phyloP scores from a whole-genome alignment of 2,888 invertebrate species.

The Agonopterix arenella region DNA sequence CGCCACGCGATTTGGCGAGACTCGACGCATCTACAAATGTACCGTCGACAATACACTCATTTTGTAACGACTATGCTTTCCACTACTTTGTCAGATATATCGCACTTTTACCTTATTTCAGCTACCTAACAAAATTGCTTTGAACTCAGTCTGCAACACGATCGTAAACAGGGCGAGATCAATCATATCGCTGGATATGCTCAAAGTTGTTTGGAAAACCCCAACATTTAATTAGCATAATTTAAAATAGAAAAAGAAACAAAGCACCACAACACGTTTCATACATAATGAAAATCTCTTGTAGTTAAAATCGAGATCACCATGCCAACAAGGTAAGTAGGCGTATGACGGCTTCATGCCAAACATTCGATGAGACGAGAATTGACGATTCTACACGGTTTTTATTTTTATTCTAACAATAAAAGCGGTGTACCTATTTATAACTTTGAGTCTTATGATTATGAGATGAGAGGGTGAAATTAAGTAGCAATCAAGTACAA shows the following conservation, averaged over 20 bases:
- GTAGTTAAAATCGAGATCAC: constrained; percentile 28
- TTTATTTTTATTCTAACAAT: constrained; percentile 18
- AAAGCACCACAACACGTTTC: constrained; percentile 22
- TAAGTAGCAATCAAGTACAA: too few species aligned
- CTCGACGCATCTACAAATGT: constrained; percentile 50
- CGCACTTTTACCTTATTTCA: too few species aligned
- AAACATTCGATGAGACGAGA: constrained; percentile 42
- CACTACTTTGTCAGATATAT: not conserved
- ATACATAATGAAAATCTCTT: constrained; percentile 27
- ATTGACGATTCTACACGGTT: constrained; percentile 33
- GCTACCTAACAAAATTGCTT: too few species aligned
- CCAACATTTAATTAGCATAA: too few species aligned
- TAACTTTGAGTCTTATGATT: constrained; percentile 6
- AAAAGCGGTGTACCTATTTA: constrained; percentile 12
- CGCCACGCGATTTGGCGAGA: constrained; percentile 63
- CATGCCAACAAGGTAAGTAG: constrained; percentile 45
- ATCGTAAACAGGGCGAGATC: too few species aligned
- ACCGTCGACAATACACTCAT: constrained; percentile 38
- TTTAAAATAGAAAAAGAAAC: constrained; percentile 5
- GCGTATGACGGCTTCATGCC: constrained; percentile 48
- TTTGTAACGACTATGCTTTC: constrained; percentile 13
- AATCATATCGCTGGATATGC: too few species aligned
- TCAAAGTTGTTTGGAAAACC: too few species aligned
- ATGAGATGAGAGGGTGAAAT: too few species aligned
- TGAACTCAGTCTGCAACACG: too few species aligned